These are phyloP conservation scores for Drosophila grimshawi DNA, from an alignment of 1,140 invertebrate species.

Conservation along the genomic window DNA sequence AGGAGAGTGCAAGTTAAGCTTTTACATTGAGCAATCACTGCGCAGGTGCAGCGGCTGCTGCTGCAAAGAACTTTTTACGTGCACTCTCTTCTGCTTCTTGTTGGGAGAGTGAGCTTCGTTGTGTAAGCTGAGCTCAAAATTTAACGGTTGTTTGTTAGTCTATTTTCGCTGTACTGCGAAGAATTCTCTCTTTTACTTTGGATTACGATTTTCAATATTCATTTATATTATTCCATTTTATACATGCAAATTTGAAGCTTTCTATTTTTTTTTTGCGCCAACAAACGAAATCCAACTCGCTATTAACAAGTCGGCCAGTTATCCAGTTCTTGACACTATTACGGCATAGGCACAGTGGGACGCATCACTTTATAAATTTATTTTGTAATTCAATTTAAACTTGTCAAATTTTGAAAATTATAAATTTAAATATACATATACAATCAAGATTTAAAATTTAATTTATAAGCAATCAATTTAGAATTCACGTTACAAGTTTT, in stretches of 20 bases:
- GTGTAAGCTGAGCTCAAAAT: neutral
- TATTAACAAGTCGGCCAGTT: conserved; percentile 18
- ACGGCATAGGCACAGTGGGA: neutral
- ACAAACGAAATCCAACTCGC: conserved; percentile 5
- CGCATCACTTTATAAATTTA: no score
- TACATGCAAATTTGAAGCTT: conserved; percentile 34
- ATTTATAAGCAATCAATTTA: no score
- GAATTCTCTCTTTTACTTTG: neutral
- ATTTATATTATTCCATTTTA: conserved; percentile 2
- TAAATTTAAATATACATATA: no score
- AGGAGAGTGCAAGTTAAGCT: neutral
- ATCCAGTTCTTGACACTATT: conserved; percentile 14
- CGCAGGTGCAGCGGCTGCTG: neutral
- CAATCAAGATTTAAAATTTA: no score
- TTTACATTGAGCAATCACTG: neutral
- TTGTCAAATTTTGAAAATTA: no score
- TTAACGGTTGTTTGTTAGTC: neutral
- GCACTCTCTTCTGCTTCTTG: neutral
- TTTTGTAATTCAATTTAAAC: no score
- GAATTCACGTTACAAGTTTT: no score
- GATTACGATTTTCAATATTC: no score
- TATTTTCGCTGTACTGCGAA: neutral
- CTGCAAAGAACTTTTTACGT: neutral
- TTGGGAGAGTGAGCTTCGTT: no score
- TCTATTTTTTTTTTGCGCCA: conserved; percentile 28